Evolutionary conservation across 2,888 invertebrate species (phyloP), one percentile per base, ranked within the genome.

Genomic region (Drosophila paramelanica): DNA sequence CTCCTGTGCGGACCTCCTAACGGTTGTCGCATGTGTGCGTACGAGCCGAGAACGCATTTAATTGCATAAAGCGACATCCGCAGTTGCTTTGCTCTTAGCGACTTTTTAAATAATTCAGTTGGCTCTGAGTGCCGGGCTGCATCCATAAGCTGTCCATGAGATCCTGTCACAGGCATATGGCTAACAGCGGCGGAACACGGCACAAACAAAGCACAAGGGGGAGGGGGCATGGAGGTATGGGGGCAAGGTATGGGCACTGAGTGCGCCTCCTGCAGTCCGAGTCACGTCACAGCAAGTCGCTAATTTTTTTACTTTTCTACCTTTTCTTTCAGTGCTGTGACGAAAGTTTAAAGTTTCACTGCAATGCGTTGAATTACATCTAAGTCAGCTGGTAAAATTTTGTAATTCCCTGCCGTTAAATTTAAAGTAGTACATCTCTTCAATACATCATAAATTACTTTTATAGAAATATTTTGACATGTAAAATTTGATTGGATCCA

Each of bases 71-170:
- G 89, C 73, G 72, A 66, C 67, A 70, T 72, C 83, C 49, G 67
- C 69, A 79, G 69, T 76, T 69, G 69, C 76, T 31, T 57, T 46
- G 60, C 89, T 89, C 80, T 83, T 82, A 82, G 88, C 64, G 79
- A 71, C 80, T 70, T 85, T 85, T 88, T 83, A 85, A 83, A 83
- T 83, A 89, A 83, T 83, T 83, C 79, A 83, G 89, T 83, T 89
- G 71, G 73, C 50, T 45, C 50, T 77, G 68, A 77, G 73, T 77
- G 77, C 55, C 60, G 57, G 43, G 73, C 59, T 62, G 77, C 73
- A 81, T 59, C 67, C 80, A 58, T 64, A 62, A 76, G 66, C 66
- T 61, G 74, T 5, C 50, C 52, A 52, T 27, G 60, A 39, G 51
- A 42, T 45, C 50, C 59, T 47, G 82, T 74, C 79, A 74, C 71